Base-by-base conservation (phyloP, 2,797 vertebrate species). In the Coranthus polyacanthus region DNA sequence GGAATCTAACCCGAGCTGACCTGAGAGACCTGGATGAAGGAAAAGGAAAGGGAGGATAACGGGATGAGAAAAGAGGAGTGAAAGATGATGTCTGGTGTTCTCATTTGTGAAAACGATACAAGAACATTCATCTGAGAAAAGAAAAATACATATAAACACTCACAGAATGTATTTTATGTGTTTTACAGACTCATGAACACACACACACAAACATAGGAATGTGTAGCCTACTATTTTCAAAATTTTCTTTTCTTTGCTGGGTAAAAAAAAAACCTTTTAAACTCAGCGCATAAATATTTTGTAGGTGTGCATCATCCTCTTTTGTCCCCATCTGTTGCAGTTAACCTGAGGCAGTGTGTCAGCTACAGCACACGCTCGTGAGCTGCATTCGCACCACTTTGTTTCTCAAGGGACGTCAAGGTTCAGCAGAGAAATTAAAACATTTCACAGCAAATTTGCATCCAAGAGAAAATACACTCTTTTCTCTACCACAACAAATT, bases 81-180 rank as follows among this genome's bases (percentile, higher is more conserved):
- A 73, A 57, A 51, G 21, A 79, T 18, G 17, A 58, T 4, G 58
- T 78, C 79, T 86, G 80, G 60, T 78, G 12, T 70, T 86, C 57
- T 69, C 79, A 70, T 89, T 69, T 75, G 39, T 29, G 36, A 67
- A 77, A 82, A 66, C 4, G 43, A 81, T 29, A 70, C 11, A 32
- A 67, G 21, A 43, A 63, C 13, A 61, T 54, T 64, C 37, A 41
- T 12, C 55, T 61, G 8, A 26, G 8, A 47, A 46, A 21, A n/a
- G n/a, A 53, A 57, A 62, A n/a, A n/a, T n/a, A n/a, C n/a, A n/a
- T n/a, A 56, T 10, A 63, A 68, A 79, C 15, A n/a, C n/a, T n/a
- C n/a, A n/a, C n/a, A n/a, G n/a, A n/a, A n/a, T n/a, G n/a, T 62
- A 39, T 63, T 73, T 60, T 17, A 73, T 68, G 50, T 37, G 29